Evolutionary conservation across 2,888 invertebrate genomes (phyloP), one percentile per base, ranked within the genome.

Genomic region (Ennomos erosarius): DNA sequence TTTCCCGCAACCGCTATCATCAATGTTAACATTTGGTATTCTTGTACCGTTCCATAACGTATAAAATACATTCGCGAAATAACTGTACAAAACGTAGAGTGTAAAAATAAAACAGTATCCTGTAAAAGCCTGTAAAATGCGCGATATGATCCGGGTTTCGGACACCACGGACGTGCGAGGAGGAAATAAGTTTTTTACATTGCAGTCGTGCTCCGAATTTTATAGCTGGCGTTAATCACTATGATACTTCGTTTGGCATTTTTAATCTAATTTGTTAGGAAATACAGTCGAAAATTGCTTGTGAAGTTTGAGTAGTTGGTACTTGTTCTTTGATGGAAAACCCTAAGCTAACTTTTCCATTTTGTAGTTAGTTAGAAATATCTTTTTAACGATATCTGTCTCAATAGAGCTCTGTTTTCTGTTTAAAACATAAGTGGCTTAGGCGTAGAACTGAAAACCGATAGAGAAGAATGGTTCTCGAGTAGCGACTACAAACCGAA

Each of bases 131-230:
- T 39, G 53, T 38, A 44, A 52, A 59, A 48, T 12, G n/a, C 49
- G 40, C 40, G 59, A 51, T 56, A 64, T 59, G 56, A 60, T 64
- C 59, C 57, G 54, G 57, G 35, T 56, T 57, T 46, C 54, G 52
- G 39, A 47, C 46, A 50, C 58, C 38, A 44, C 55, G 47, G 51
- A 45, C 57, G 48, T 54, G 44, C 34, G 48, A 51, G 48, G 16
- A 47, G 42, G 37, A 48, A 48, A 53, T 52, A 53, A 42, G 49
- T 42, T 48, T 49, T 26, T 49, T 26, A 36, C 9, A 36, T 34
- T 36, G 45, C 39, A 50, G 11, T 36, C 52, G 55, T 62, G 52
- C 40, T 11, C 53, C 16, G 55, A 55, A 61, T 59, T 56, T 54
- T 42, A 34, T 12, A 35, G 38, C 42, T 34, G 45, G 11, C 42